phyloP scores from a whole-genome alignment of 2,888 invertebrate species.

The Proisotoma minuta region DNA sequence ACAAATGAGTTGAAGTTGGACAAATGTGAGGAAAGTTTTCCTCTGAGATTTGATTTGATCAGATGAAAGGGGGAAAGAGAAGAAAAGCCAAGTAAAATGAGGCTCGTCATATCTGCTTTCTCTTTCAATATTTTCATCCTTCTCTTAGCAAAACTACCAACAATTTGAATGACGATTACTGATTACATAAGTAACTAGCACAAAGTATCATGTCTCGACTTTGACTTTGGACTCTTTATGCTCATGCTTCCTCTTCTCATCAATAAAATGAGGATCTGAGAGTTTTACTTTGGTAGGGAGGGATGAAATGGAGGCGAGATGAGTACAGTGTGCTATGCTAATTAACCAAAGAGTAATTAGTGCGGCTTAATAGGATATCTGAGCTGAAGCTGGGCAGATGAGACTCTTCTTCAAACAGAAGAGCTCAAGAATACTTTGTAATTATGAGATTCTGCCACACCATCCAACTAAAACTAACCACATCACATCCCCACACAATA shows the following conservation, averaged over 20 bases:
- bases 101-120: too few relatives aligned
- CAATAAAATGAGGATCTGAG: background rate
- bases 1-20: conserved; percentile 15
- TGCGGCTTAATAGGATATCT: conserved; percentile 49
- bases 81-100: too few relatives aligned
- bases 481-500: background rate
- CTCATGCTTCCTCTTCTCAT: background rate
- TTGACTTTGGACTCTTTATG: background rate
- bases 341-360: conserved; percentile 49
- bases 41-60: conserved; percentile 28
- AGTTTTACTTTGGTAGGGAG: background rate
- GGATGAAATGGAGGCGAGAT: background rate
- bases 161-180: background rate
- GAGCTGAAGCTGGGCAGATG: conserved; percentile 47
- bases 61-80: background rate
- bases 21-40: conserved; percentile 23
- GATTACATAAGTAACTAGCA: background rate
- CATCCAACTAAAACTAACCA: background rate
- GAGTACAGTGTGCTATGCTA: conserved; percentile 39
- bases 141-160: background rate
- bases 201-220: background rate
- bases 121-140: too few relatives aligned
- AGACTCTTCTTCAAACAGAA: conserved; percentile 32
- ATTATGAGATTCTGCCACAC: conserved; percentile 18
- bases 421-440: conserved; percentile 22